Percentiles rank a stretch among this genome's conserved stretches.
phyloP scores from a whole-genome alignment of 1,140 invertebrate genomes.

The Ectropis grisescens region DNA sequence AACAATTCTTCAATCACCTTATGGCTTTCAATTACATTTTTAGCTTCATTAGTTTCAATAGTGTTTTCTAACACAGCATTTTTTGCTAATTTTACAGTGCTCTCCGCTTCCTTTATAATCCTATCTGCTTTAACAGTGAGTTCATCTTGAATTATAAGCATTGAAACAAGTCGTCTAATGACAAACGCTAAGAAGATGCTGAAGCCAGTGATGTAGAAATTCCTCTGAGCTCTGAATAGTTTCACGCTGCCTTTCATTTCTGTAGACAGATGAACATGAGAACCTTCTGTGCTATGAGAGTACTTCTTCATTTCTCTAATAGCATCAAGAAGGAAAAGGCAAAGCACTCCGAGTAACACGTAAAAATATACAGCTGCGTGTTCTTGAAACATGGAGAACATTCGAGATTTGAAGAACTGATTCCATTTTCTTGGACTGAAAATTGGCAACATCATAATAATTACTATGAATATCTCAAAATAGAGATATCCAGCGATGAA shows the following conservation, averaged over 20 bases:
- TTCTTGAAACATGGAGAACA: constrained; percentile 38
- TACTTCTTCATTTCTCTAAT: constrained; percentile 62
- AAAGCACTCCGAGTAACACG: constrained; percentile 37
- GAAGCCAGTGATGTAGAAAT: constrained; percentile 63
- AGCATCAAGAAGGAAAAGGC: constrained; percentile 50
- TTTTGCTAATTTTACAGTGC: constrained; percentile 39
- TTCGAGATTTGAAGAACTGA: constrained; percentile 43
- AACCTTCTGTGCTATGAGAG: constrained; percentile 22
- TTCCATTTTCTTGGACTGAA: constrained; percentile 54
- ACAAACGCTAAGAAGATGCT: constrained; percentile 60
- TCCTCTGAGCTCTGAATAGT: constrained; percentile 59
- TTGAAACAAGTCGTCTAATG: constrained; percentile 43
- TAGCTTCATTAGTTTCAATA: constrained; percentile 11
- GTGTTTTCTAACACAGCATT: constrained; percentile 28
- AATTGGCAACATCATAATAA: constrained; percentile 50
- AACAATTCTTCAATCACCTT: constrained; percentile 15
- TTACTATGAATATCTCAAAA: constrained; percentile 47
- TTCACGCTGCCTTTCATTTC: constrained; percentile 57
- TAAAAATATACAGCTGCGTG: constrained; percentile 51
- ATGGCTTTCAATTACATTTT: constrained; percentile 26
- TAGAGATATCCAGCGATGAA: constrained; percentile 56
- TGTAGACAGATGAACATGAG: constrained; percentile 24
- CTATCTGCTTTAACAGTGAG: constrained; percentile 40
- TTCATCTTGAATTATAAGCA: constrained; percentile 59
- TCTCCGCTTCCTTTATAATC: constrained; percentile 55